Percentiles rank a stretch among this genome's conserved stretches.
phyloP scores from a whole-genome alignment of 2,797 vertebrate genomes.

The Sebastes paucispinis region DNA sequence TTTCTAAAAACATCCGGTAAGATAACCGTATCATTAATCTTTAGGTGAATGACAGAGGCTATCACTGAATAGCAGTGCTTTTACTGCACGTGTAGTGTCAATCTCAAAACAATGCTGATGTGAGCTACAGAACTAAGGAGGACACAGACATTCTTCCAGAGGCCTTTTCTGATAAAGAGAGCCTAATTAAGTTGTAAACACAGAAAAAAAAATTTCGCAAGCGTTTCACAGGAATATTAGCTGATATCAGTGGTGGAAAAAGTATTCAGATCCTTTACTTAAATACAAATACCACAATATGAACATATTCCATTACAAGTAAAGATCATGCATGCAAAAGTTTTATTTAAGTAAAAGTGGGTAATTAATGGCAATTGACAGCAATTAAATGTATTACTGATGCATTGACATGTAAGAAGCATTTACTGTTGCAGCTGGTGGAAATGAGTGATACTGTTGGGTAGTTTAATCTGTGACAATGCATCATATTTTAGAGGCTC shows the following conservation, averaged over 20 bases:
- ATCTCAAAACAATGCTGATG: background rate
- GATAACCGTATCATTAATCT: conserved; percentile 16
- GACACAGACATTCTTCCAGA: background rate
- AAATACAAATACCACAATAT: background rate
- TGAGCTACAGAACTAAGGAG: background rate
- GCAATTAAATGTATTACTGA: background rate
- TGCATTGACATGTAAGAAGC: too few relatives aligned
- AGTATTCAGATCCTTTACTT: background rate
- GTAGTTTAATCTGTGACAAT: too few relatives aligned
- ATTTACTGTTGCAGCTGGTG: too few relatives aligned
- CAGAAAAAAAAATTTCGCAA: too few relatives aligned
- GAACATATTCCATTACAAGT: background rate
- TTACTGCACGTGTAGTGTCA: background rate
- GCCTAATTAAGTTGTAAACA: background rate
- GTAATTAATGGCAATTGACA: background rate
- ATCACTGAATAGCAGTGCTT: background rate
- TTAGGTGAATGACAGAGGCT: background rate
- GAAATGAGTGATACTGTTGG: too few relatives aligned
- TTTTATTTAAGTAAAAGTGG: background rate
- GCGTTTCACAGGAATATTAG: background rate
- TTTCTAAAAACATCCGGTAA: conserved; percentile 5
- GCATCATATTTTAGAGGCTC: too few relatives aligned
- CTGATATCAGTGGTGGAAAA: background rate
- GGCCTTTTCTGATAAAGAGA: background rate
- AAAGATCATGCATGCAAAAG: background rate